Evolutionary conservation across 2,113 vertebrate genomes (phyloP).

Genomic region (Serinus canaria): DNA sequence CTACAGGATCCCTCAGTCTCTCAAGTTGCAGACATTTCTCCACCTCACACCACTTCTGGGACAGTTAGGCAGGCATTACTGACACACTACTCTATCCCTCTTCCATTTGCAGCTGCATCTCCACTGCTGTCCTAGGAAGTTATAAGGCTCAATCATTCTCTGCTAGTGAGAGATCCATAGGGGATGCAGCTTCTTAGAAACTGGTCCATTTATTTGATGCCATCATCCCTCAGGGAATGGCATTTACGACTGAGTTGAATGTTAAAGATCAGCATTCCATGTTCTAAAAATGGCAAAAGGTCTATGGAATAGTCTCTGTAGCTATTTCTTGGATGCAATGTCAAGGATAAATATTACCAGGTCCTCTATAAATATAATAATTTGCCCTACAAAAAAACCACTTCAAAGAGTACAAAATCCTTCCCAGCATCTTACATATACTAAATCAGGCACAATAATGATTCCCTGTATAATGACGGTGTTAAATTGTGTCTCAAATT

Average conservation of each 20-base stretch:
- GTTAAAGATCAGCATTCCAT: slow-evolving; percentile 18
- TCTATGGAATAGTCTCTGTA: slow-evolving; percentile 1
- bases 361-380: slow-evolving; percentile 41
- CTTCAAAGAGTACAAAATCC: slow-evolving; percentile 19
- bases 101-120: background rate
- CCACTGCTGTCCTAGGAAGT: background rate
- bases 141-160: background rate
- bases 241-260: background rate
- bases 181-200: background rate
- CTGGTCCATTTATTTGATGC: slow-evolving; percentile 15
- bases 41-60: background rate
- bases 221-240: background rate
- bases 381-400: slow-evolving; percentile 4
- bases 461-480: background rate
- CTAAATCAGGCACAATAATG: background rate
- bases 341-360: slow-evolving; percentile 55
- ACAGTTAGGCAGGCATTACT: fast-evolving
- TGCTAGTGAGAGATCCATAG: background rate
- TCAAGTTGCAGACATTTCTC: background rate
- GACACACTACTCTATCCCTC: background rate
- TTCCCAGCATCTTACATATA: background rate
- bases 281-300: slow-evolving; percentile 48
- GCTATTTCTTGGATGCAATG: slow-evolving; percentile 7
- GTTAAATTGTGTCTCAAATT: slow-evolving; percentile 18
- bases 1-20: background rate